Conservation (phyloP, 2,113 vertebrate species). For the Raja brachyura region DNA sequence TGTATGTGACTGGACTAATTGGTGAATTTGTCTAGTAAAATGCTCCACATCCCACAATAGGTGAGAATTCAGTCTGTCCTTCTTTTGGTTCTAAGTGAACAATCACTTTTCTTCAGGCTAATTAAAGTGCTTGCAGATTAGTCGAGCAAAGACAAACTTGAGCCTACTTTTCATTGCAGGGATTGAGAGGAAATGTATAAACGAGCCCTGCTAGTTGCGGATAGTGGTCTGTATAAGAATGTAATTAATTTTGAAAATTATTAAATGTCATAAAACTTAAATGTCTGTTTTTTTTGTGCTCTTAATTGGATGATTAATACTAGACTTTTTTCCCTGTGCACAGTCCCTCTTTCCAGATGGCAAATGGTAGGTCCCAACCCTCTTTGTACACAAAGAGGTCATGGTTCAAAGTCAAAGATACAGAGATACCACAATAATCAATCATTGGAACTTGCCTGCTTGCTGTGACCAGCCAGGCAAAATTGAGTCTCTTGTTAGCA, state of each 20-base stretch:
- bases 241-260: constrained; percentile 57
- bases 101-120: constrained; percentile 42
- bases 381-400: constrained; percentile 62
- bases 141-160: constrained; percentile 19
- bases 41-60: constrained; percentile 10
- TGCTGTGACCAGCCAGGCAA: constrained; percentile 62
- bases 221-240: constrained; percentile 52
- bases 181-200: background rate
- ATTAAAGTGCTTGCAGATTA: constrained; percentile 38
- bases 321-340: constrained; percentile 46
- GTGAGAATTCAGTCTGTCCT: constrained; percentile 21
- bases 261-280: constrained; percentile 64
- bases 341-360: constrained; percentile 62
- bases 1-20: constrained; percentile 50
- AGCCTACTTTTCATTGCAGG: background rate
- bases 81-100: constrained; percentile 41
- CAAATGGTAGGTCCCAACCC: constrained; percentile 67
- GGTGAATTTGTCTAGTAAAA: constrained; percentile 44
- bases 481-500: constrained; percentile 52
- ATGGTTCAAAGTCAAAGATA: constrained; percentile 76
- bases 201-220: constrained; percentile 39
- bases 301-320: constrained; percentile 70
- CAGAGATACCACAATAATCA: constrained; percentile 67
- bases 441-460: constrained; percentile 60
- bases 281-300: constrained; percentile 61